A percentile compares a stretch with the other conserved stretches of the same genome.
phyloP scores from a whole-genome alignment of 2,888 invertebrate species.

The Drosophila glabriapex region DNA sequence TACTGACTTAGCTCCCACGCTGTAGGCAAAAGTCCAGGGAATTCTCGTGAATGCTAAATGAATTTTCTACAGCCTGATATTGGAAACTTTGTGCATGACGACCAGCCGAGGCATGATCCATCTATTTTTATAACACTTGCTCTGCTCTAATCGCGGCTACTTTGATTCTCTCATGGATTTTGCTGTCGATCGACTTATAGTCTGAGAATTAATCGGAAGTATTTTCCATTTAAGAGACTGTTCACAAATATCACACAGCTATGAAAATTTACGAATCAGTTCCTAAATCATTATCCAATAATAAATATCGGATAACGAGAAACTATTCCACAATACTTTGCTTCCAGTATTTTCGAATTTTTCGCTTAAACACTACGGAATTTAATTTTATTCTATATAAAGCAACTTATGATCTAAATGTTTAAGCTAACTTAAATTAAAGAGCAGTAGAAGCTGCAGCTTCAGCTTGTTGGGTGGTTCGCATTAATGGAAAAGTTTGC shows the following conservation, averaged over 20 bases:
- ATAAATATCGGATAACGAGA: background rate
- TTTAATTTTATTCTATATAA: background rate
- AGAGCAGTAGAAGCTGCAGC: background rate
- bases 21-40: conserved; percentile 30
- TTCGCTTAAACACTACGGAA: background rate
- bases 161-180: background rate
- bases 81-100: conserved; percentile 51
- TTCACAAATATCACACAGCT: background rate
- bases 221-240: background rate
- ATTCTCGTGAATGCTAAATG: conserved; percentile 43
- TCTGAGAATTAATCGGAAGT: background rate
- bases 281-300: background rate
- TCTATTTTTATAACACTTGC: conserved; percentile 47
- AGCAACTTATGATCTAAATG: background rate
- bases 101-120: conserved; percentile 42
- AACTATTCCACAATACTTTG: background rate
- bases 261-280: too few species aligned
- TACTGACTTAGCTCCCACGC: conserved; percentile 22
- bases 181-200: background rate
- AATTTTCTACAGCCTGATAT: conserved; percentile 57
- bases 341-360: background rate
- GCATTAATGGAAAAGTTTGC: background rate
- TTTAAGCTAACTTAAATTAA: background rate
- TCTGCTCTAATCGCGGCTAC: background rate
- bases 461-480: background rate